Base-by-base conservation (phyloP, 1,140 invertebrate species). In the Drosophila malerkotliana region DNA sequence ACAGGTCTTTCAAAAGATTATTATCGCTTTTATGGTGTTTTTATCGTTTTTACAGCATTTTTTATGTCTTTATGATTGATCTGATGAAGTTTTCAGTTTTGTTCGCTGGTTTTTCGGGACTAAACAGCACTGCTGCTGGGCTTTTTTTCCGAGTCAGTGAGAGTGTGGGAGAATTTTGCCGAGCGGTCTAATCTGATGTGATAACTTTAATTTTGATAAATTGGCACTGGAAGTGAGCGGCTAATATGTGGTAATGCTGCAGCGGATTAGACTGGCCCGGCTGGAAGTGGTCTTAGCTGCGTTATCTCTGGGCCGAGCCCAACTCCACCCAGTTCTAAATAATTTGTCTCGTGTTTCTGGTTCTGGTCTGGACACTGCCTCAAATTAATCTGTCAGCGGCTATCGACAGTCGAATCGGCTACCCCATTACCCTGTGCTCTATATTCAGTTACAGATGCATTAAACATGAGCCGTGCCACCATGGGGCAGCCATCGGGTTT, bases 1-100 rank as follows among this genome's bases (percentile, higher is more conserved):
- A 85, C 82, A 63, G 82, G 82, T 85, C 74, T 85, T 78, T 87
- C 82, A 78, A 88, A 82, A 82, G 82, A 85, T 85, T 77, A 78
- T 72, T 72, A 85, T 85, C 82, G 52, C 78, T 71, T 85, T 85
- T 85, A 87, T 87, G 82, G 81, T 77, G 54, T 69, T 72, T 85
- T 78, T 71, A 85, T 85, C 82, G 77, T 85, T 74, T 78, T 73
- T 73, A 82, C 63, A 82, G 62, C 68, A 69, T 73, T 68, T 76
- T 73, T 34, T 59, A 59, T 72, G 80, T 85, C 55, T 72, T 69
- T 80, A 81, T 85, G 81, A 85, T 85, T 85, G 82, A 85, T 85
- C 81, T 85, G 81, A 87, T 81, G 81, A 81, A 74, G 72, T 74
- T 64, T 73, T 64, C 48, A 52, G 52, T 47, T 63, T 62, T 73